These are phyloP conservation scores for Pentamera pediparva DNA, from an alignment of 53 echinoderm and acorn worm genomes.

Conservation along the genomic window DNA sequence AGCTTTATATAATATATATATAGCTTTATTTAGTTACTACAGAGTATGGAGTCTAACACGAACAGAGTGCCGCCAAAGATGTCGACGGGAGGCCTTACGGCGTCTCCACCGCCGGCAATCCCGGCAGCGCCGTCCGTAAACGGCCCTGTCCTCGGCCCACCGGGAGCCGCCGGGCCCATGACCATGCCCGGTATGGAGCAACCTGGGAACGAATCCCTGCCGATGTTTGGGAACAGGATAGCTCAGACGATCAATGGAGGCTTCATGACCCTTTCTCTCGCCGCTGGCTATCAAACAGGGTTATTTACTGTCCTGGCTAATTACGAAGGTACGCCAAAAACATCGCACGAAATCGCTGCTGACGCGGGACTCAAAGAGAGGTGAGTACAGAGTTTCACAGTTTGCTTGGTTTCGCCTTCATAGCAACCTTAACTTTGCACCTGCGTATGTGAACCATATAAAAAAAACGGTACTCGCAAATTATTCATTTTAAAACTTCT, in stretches of 20 bases:
- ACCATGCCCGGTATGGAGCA: conserved; percentile 28
- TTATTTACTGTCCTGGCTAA: conserved; percentile 62
- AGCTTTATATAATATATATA: background rate
- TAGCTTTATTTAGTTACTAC: conserved; percentile 1
- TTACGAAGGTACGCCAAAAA: conserved; percentile 76
- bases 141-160: conserved; percentile 24
- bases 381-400: no score
- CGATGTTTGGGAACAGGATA: conserved; percentile 76
- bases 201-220: conserved; percentile 50
- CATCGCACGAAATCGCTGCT: conserved; percentile 88
- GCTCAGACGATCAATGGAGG: conserved; percentile 81
- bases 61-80: conserved; percentile 13
- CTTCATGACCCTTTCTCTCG: conserved; percentile 71
- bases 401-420: no score
- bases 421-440: no score
- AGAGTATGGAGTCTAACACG: background rate
- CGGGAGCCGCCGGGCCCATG: conserved; percentile 39
- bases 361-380: conserved; percentile 91
- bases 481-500: no score
- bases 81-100: conserved; percentile 14
- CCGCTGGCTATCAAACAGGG: conserved; percentile 82
- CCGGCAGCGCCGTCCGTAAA: conserved; percentile 23
- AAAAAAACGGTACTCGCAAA: no score
- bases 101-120: background rate
- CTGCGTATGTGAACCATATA: no score